A percentile compares a stretch with the other conserved stretches of the same genome.
Conservation (phyloP, 2,888 invertebrate genomes). For the Pristionchus arcanus region DNA sequence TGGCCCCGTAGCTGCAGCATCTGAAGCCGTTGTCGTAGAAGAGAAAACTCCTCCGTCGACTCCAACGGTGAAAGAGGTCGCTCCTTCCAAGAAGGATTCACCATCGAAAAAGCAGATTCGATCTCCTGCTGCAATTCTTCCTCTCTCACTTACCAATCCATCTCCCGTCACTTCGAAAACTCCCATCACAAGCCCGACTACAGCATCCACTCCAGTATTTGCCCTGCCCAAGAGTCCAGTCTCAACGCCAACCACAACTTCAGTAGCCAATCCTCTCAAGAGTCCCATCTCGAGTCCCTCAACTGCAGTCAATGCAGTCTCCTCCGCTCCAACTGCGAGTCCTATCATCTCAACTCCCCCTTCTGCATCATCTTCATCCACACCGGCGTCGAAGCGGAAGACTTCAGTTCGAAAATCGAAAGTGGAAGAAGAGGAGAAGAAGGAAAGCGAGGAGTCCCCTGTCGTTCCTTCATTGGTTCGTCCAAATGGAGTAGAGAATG, state of each 20-base stretch:
- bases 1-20: too few species aligned
- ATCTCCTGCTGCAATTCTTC: neutral
- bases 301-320: too few species aligned
- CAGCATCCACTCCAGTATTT: neutral
- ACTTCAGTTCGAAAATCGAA: neutral
- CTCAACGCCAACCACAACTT: neutral
- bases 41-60: neutral
- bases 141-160: neutral
- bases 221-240: slow-evolving; percentile 2
- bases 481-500: slow-evolving; percentile 1
- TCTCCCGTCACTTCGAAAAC: neutral
- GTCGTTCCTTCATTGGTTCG: neutral
- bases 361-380: neutral
- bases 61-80: neutral
- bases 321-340: too few species aligned
- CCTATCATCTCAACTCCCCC: too few species aligned
- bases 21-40: too few species aligned
- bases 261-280: neutral
- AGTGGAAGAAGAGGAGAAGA: neutral
- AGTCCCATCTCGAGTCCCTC: too few species aligned
- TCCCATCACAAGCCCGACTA: neutral
- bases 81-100: neutral
- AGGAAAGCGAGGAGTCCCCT: neutral
- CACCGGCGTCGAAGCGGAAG: neutral
- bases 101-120: neutral